Evolutionary conservation across 2,888 invertebrate genomes (phyloP).

Genomic region (Eustalomyia histrio): DNA sequence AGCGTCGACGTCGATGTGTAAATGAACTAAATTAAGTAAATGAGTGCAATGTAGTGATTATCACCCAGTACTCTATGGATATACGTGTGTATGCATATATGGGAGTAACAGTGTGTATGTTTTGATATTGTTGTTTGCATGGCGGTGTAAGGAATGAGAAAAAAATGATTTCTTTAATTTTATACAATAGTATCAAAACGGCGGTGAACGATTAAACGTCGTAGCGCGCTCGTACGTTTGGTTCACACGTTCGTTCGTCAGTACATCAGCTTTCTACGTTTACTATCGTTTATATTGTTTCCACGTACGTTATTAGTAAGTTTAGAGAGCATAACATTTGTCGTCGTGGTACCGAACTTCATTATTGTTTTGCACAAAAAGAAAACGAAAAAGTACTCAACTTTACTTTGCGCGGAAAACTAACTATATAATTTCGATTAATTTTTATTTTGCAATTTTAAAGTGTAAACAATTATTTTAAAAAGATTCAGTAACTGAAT

Average conservation of each 20-base stretch:
- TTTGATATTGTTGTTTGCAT: slow-evolving; percentile 20
- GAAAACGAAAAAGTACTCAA: slow-evolving; percentile 37
- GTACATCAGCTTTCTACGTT: slow-evolving; percentile 47
- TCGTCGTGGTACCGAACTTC: slow-evolving; percentile 45
- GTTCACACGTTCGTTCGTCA: slow-evolving; percentile 54
- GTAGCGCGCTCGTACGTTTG: slow-evolving; percentile 57
- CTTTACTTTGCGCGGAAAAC: slow-evolving; percentile 55
- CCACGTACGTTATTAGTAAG: slow-evolving; percentile 40
- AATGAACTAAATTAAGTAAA: slow-evolving; percentile 51
- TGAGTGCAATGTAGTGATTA: slow-evolving; percentile 59
- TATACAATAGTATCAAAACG: slow-evolving; percentile 65
- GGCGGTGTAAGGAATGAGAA: slow-evolving; percentile 44
- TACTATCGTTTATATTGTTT: slow-evolving; percentile 40
- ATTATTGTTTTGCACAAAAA: slow-evolving; percentile 53
- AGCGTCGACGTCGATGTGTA: slow-evolving; percentile 57
- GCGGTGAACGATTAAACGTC: slow-evolving; percentile 66
- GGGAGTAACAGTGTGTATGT: slow-evolving; percentile 13
- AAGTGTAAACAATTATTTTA: too few species aligned
- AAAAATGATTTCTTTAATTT: slow-evolving; percentile 58
- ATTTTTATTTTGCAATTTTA: neutral
- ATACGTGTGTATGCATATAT: slow-evolving; percentile 1
- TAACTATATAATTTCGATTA: neutral
- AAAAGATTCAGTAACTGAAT: too few species aligned
- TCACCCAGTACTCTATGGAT: slow-evolving; percentile 34
- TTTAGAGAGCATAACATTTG: slow-evolving; percentile 5